These are phyloP conservation scores for Catharus minimus DNA, from an alignment of 2,113 vertebrate genomes.

Conservation along the genomic window DNA sequence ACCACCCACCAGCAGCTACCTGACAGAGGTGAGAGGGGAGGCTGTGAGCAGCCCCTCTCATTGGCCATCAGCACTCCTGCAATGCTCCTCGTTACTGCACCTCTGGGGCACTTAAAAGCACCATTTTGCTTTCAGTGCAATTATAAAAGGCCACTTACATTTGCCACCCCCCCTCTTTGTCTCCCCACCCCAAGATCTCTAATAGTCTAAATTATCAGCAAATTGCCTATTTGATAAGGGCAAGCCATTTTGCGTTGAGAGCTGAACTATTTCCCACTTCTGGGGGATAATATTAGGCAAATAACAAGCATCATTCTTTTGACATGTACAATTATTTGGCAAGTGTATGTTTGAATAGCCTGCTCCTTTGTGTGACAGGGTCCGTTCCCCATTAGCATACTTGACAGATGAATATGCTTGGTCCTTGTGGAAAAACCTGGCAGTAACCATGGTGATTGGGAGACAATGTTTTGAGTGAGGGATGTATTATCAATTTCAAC, in stretches of 20 bases:
- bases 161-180: slow-evolving; percentile 4
- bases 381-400: slow-evolving; percentile 68
- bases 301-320: slow-evolving; percentile 77
- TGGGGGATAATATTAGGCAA: slow-evolving; percentile 76
- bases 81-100: slow-evolving; percentile 47
- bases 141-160: slow-evolving; percentile 71
- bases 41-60: slow-evolving; percentile 9
- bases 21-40: slow-evolving; percentile 65
- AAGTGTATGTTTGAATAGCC: slow-evolving; percentile 76
- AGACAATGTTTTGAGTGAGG: slow-evolving; percentile 67
- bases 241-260: slow-evolving; percentile 73
- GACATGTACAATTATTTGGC: slow-evolving; percentile 80
- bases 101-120: slow-evolving; percentile 47
- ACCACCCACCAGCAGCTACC: slow-evolving; percentile 66
- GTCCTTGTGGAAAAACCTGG: slow-evolving; percentile 63
- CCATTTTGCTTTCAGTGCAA: slow-evolving; percentile 69
- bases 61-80: slow-evolving; percentile 6
- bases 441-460: slow-evolving; percentile 76
- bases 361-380: slow-evolving; percentile 72
- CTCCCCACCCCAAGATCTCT: slow-evolving; percentile 69
- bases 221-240: slow-evolving; percentile 76
- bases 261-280: slow-evolving; percentile 71
- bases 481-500: slow-evolving; percentile 66
- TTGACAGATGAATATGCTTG: slow-evolving; percentile 72
- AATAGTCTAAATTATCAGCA: slow-evolving; percentile 71